Base-by-base conservation (phyloP, 2,797 vertebrate genomes). In the Lagocephalus sceleratus region DNA sequence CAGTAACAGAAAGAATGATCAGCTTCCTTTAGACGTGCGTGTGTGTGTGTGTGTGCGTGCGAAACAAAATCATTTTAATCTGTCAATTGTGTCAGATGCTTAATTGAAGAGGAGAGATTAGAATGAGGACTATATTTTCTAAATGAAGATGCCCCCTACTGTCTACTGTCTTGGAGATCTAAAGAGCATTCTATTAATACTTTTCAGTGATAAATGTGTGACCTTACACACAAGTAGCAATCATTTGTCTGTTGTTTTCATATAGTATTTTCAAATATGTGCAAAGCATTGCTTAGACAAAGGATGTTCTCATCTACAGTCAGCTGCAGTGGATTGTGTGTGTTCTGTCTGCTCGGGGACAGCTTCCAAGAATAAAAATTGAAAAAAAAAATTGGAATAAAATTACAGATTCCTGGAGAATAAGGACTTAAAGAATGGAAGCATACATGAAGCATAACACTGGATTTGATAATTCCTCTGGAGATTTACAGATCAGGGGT, bases 1-100 rank as follows among this genome's bases (percentile, higher is more conserved):
- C 47, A 51, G 71, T 64, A 78, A 78, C 76, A 73, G 71, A 74
- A 70, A 7, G 75, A 72, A 75, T 53, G 57, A 78, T 73, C 3
- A 57, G 40, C 50, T 46, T 71, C 47, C 43, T 47, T 75, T 47
- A 63, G 29, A 68, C 59, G 46, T 49, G 54, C 5, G 26, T 19
- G 35, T 20, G 49, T 47, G 55, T 54, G 48, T 51, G 29, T 25
- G 47, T 35, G 26, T 35, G 14, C 22, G 21, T 54, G 45, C 63
- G 22, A 39, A 15, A 23, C 19, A 4, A 9, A 26, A 26, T 1
- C n/a, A 56, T 25, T 55, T 50, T 55, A 41, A n/a, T 41, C 32
- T 12, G 32, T 14, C 11, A 35, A 8, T 42, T 8, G 40, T n/a
- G 16, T 42, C 32, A 35, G 12, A 5, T 40, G 14, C 38, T n/a